Base-by-base conservation (phyloP, 2,797 vertebrate genomes). In the Clarias laeviceps region DNA sequence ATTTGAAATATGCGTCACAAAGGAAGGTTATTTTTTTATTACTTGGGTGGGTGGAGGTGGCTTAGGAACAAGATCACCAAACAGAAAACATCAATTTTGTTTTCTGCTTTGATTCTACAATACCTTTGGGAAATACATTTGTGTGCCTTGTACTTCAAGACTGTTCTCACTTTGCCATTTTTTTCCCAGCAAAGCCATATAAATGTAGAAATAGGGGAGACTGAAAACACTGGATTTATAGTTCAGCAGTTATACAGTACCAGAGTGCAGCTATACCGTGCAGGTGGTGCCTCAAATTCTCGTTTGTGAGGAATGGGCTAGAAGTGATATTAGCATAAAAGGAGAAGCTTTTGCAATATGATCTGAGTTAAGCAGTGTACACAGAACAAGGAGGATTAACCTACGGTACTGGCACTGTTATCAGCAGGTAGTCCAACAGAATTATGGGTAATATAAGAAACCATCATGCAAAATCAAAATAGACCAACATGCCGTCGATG, bases 81-180 rank as follows among this genome's bases (percentile, higher is more conserved):
- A 69, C 32, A 11, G 66, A 68, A 37, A 73, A 54, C n/a, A 34
- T 59, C 27, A 22, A 22, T 59, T 78, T 76, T 29, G 50, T 57
- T 76, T 56, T 76, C 32, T 62, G 32, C 22, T n/a, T 79, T 79
- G 27, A 54, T 32, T 76, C 24, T 20, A 17, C 5, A 14, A 40
- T 62, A 79, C 20, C 32, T 40, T 22, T n/a, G 57, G 76, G 76
- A 62, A 78, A 34, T 78, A 62, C 34, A 64, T 79, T n/a, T 40
- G 34, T 15, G 56, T 78, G 29, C 8, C 9, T 37, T 34, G 29
- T 59, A 24, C 11, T 37, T 78, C 50, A 32, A 20, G 74, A 34
- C 29, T 4, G 27, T 57, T 57, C 29, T 77, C 56, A 34, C 45
- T 54, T 50, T 56, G 29, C 15, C 6, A 18, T 74, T 56, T 74